Evolutionary conservation across 2,797 vertebrate species (phyloP), one percentile per base, ranked within the genome.

Genomic region (Gephyroberyx darwinii): DNA sequence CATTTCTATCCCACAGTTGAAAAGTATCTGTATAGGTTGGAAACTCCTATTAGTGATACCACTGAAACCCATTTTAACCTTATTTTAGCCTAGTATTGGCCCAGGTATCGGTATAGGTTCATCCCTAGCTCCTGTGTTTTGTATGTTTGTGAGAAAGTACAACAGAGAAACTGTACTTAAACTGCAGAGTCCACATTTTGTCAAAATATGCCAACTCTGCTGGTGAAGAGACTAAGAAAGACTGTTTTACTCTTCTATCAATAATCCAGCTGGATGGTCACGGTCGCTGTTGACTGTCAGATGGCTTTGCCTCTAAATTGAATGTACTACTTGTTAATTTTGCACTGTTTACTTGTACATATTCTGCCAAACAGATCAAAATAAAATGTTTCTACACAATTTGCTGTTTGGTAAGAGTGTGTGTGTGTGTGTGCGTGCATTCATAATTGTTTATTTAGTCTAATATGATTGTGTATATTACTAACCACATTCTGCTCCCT

Each of bases 311-410:
- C 56, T 71, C 68, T 43, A 47, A 61, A 80, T 54, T 87, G 85
- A 90, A 90, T 88, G 88, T 84, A 87, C 63, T 33, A 50, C 31
- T 58, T 80, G 14, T 71, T 59, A 16, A 72, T 71, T 86, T 86
- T 87, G 73, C 82, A 89, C 84, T 80, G 67, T 80, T 10, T 37
- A 50, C 52, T 69, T 87, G 57, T 84, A 54, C 69, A 74, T 77
- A 75, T 45, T 20, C 10, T 81, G 65, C 78, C 54, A 77, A 80
- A 74, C 14, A 8, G 41, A 65, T 64, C 9, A 16, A 77, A 90
- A 90, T 90, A 89, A 92, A 92, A 69, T 62, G 37, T 83, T 82
- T 71, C 37, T 37, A 64, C 50, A 66, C 63, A 67, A 5, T 64
- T 50, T 63, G 26, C 26, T 26, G 26, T 26, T 26, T 26, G 26